Percentiles rank a stretch among this genome's conserved stretches.
phyloP scores from a whole-genome alignment of 1,140 invertebrate species.

The Trichoplusia ni region DNA sequence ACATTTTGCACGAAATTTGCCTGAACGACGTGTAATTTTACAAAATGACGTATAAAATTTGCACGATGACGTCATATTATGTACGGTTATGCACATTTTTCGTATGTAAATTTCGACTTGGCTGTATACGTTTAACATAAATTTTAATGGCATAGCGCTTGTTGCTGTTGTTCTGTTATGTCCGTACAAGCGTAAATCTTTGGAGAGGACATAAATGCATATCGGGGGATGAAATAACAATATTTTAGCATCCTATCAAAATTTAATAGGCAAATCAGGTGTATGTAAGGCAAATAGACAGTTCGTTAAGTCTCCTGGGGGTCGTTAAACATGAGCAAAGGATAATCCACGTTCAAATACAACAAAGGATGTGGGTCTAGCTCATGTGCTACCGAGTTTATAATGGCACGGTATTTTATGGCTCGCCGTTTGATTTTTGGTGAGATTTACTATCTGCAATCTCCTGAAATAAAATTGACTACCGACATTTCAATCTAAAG shows the following conservation, averaged over 20 bases:
- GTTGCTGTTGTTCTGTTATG: not conserved
- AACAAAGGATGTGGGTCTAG: too few relatives aligned
- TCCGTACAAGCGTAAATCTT: not conserved
- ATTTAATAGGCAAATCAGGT: constrained; percentile 9
- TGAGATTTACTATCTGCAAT: too few relatives aligned
- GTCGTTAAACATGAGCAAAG: not conserved
- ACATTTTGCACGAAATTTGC: constrained; percentile 32
- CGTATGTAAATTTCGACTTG: constrained; percentile 40
- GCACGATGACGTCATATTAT: constrained; percentile 30
- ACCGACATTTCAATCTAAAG: too few relatives aligned
- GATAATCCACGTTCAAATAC: not conserved
- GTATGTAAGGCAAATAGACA: not conserved
- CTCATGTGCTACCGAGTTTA: too few relatives aligned
- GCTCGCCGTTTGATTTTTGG: too few relatives aligned
- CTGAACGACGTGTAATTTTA: constrained; percentile 14
- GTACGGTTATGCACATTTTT: constrained; percentile 41
- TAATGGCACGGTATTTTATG: too few relatives aligned
- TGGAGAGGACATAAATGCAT: not conserved
- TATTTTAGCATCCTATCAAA: constrained; percentile 13
- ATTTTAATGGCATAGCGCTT: constrained; percentile 26
- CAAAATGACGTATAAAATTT: constrained; percentile 29
- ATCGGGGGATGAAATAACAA: not conserved
- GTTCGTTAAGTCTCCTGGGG: not conserved
- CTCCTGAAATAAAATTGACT: too few relatives aligned
- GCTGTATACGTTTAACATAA: constrained; percentile 39